Base-by-base conservation (phyloP, 2,888 invertebrate species). In the Scaptodrosophila latifasciaeformis region DNA sequence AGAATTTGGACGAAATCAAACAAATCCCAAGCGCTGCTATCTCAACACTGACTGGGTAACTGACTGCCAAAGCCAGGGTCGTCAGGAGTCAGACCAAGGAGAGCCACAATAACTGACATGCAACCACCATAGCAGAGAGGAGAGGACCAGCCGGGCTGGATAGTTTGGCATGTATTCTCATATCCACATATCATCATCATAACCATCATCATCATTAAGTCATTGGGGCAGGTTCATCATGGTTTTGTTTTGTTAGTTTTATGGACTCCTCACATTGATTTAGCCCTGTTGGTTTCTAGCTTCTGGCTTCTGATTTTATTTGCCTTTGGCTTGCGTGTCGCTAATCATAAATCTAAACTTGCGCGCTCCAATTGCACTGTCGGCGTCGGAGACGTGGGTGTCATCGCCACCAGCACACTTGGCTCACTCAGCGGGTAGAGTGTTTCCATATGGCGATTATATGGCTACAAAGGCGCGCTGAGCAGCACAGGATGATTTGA, bases 1-100 rank as follows among this genome's bases (percentile, higher is more conserved):
- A n/a, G 24, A 24, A 24, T 5, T 24, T 24, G 24, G 24, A n/a
- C n/a, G n/a, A 24, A 24, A 24, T n/a, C n/a, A n/a, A n/a, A 24
- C 24, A 24, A 24, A 24, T 7, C 7, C 24, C 24, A 24, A 24
- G 24, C 24, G 24, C 64, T 59, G 76, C 81, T 81, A 70, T 81
- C 71, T 60, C 71, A 58, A 67, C 67, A 72, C 71, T 72, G 71
- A 77, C 78, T n/a, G n/a, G n/a, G n/a, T n/a, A n/a, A n/a, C n/a
- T n/a, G n/a, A n/a, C n/a, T n/a, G n/a, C n/a, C n/a, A n/a, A 63
- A 71, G 46, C 48, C 42, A 53, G 40, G 48, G 31, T 46, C 60
- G 54, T 57, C 72, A 65, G 56, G 49, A 50, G 43, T 58, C 56
- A 62, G 55, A 59, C 21, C 35, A 15, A 21, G 43, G 48, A 35